Conservation (phyloP, 2,888 invertebrate genomes). For the Hymenopus coronatus region DNA sequence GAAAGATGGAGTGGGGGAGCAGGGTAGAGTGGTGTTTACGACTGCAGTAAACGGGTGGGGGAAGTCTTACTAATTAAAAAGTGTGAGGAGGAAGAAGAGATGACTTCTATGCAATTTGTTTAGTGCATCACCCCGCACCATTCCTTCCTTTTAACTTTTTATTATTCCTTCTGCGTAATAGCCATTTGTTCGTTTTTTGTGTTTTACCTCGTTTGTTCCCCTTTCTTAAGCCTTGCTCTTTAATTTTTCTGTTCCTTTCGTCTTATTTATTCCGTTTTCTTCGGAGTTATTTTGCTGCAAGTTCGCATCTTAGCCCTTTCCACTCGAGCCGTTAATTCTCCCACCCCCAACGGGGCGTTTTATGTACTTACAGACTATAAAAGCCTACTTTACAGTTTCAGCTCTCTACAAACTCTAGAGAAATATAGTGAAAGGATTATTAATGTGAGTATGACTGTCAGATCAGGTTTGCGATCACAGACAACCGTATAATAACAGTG, state of each 20-base stretch:
- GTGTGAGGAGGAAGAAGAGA: conserved; percentile 4
- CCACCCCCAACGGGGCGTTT: neutral
- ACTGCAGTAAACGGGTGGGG: neutral
- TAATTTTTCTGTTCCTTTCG: conserved; percentile 9
- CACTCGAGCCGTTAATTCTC: neutral
- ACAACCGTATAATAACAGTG: too few species aligned
- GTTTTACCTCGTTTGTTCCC: neutral
- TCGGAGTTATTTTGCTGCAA: neutral
- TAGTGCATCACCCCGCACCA: neutral
- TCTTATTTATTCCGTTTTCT: conserved; percentile 22
- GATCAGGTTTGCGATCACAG: too few species aligned
- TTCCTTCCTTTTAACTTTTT: conserved; percentile 14
- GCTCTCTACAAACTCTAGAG: too few species aligned
- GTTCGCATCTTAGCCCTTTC: neutral
- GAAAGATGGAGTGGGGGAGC: neutral
- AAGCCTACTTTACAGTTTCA: neutral
- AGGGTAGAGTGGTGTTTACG: neutral
- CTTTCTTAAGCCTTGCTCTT: conserved; percentile 13
- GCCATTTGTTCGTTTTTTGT: conserved; percentile 28
- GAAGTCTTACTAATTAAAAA: conserved; percentile 12
- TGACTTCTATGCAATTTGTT: conserved; percentile 12
- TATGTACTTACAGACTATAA: neutral
- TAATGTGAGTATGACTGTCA: too few species aligned
- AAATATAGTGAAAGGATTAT: too few species aligned
- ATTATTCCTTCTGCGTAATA: conserved; percentile 28